Evolutionary conservation across 2,797 vertebrate species (phyloP).

Genomic region (Schizothorax lantsangensis): DNA sequence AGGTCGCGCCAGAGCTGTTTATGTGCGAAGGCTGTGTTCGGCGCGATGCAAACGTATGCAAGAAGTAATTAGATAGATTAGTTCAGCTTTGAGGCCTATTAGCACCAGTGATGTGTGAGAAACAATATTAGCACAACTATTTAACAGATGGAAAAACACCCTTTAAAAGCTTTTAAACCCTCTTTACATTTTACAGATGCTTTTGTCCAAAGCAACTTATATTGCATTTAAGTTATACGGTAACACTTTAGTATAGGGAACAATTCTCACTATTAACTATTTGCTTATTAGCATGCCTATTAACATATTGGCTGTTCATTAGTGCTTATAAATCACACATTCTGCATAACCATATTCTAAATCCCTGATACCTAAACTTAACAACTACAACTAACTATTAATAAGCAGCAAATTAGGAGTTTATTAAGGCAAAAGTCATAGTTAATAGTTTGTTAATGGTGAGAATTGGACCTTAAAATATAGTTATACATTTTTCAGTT

Average conservation of each 20-base stretch:
- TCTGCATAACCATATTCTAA: not conserved
- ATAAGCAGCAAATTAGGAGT: not conserved
- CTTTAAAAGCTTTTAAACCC: not conserved
- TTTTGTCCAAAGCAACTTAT: not conserved
- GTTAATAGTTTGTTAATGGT: not conserved
- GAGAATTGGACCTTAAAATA: not conserved
- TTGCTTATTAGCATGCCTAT: not conserved
- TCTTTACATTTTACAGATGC: not conserved
- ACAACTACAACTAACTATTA: not conserved
- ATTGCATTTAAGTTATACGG: not conserved
- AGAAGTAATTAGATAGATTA: slow-evolving; percentile 36
- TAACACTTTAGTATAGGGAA: not conserved
- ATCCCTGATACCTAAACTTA: not conserved
- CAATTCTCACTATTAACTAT: not conserved
- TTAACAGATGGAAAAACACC: slow-evolving; percentile 27
- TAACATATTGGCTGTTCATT: not conserved
- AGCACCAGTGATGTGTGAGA: slow-evolving; percentile 34
- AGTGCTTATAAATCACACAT: not conserved
- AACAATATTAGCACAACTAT: slow-evolving; percentile 35
- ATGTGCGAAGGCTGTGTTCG: slow-evolving; percentile 11
- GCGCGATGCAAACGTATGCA: not conserved
- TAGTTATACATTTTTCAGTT: not conserved
- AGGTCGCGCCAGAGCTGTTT: slow-evolving; percentile 10
- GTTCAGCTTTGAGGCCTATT: slow-evolving; percentile 36
- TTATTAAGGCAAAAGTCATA: not conserved